Evolutionary conservation across 2,888 invertebrate genomes (phyloP).

Genomic region (Melieria picta): DNA sequence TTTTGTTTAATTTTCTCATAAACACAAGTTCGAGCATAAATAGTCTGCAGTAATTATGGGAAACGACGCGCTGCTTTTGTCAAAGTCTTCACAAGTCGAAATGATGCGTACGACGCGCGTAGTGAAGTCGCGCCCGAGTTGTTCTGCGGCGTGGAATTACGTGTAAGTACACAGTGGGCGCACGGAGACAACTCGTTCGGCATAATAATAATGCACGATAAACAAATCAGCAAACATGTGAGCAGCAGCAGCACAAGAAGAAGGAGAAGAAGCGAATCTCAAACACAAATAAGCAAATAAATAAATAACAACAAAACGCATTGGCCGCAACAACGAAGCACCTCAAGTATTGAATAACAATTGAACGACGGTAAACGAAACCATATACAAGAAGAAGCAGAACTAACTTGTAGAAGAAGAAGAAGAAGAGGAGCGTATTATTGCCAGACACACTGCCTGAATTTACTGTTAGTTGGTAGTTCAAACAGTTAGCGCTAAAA

Average conservation of each 20-base stretch:
- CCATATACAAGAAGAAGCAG: not conserved
- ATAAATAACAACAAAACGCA: not conserved
- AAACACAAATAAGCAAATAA: not conserved
- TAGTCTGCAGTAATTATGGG: slow-evolving; percentile 25
- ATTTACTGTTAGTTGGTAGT: no score
- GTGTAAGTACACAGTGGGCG: not conserved
- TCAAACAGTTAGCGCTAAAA: no score
- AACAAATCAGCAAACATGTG: slow-evolving; percentile 8
- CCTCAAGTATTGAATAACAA: not conserved
- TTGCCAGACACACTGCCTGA: not conserved
- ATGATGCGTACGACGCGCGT: not conserved
- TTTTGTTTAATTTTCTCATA: slow-evolving; percentile 29
- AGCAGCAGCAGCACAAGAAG: no score
- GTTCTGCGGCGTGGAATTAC: not conserved
- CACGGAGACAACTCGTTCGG: slow-evolving; percentile 14
- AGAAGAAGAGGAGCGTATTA: not conserved
- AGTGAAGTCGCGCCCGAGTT: not conserved
- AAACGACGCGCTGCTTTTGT: no score
- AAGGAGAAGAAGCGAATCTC: not conserved
- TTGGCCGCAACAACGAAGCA: not conserved
- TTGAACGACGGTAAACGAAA: not conserved
- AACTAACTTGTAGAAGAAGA: not conserved
- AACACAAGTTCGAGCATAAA: slow-evolving; percentile 16
- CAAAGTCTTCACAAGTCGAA: no score
- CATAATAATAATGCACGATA: slow-evolving; percentile 12